Conservation (phyloP, 2,888 invertebrate genomes). For the Mellilla xanthometata region DNA sequence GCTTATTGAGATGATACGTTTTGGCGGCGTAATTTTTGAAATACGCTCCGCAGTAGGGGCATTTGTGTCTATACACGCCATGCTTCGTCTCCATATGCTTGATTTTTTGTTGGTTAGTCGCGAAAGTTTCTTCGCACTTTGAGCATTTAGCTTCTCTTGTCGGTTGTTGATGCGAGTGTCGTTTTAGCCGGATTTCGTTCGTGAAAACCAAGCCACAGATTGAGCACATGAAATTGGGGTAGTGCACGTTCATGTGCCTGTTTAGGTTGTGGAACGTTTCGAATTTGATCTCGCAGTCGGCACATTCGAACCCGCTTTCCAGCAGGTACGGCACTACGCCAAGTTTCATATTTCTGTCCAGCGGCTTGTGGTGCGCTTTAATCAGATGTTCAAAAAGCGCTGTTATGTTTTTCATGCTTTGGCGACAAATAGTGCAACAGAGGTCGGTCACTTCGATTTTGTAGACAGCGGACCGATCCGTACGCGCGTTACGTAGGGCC, state of each 20-base stretch:
- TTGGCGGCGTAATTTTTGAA: slow-evolving; percentile 14
- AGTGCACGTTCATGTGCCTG: slow-evolving; percentile 56
- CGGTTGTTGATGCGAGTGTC: not conserved
- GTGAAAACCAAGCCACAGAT: slow-evolving; percentile 32
- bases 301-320: slow-evolving; percentile 14
- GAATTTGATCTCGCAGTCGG: slow-evolving; percentile 2
- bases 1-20: slow-evolving; percentile 16
- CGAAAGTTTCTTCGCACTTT: slow-evolving; percentile 51
- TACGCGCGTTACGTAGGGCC: not conserved
- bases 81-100: slow-evolving; percentile 51
- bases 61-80: slow-evolving; percentile 36
- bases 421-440: slow-evolving; percentile 18
- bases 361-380: slow-evolving; percentile 16
- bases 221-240: slow-evolving; percentile 50
- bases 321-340: slow-evolving; percentile 19
- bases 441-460: slow-evolving; percentile 23
- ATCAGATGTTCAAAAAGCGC: slow-evolving; percentile 16
- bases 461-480: not conserved
- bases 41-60: slow-evolving; percentile 22
- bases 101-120: slow-evolving; percentile 41
- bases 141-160: not conserved
- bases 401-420: slow-evolving; percentile 3
- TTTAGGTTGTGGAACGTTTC: slow-evolving; percentile 19
- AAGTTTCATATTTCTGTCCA: slow-evolving; percentile 1
- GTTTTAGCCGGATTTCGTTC: not conserved